Base-by-base conservation (phyloP, 2,888 invertebrate species). In the Melanchra persicariae region DNA sequence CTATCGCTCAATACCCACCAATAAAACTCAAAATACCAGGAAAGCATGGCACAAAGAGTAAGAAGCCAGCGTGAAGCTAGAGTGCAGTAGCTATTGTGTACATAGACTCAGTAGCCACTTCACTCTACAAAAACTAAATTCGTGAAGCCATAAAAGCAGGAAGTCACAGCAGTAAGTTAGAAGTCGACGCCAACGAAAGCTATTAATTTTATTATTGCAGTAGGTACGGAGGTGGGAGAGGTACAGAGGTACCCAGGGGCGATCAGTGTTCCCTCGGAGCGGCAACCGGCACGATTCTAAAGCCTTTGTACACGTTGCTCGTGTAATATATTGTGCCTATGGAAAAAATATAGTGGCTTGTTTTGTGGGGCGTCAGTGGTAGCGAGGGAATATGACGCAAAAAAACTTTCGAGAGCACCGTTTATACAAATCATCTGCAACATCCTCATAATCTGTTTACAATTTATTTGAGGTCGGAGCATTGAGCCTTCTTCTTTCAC, bases 301-400 rank as follows among this genome's bases (percentile, higher is more conserved):
- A 85, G 74, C 76, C 79, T 64, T 74, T 81, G 65, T 72, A 77
- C 64, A 73, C 67, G 73, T 65, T 69, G 82, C 65, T 58, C 65
- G 37, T 62, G 68, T 79, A 78, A 85, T 85, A 83, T 85, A 81
- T 84, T 74, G 76, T 66, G 72, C 57, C 82, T 58, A 77, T 82
- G 76, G 72, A 79, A 79, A 86, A 86, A 83, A 86, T 86, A 85
- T 84, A 80, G 84, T 75, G 37, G 74, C 70, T 65, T 26, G 55
- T 22, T 30, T 22, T 66, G 71, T 74, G 70, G 1, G 82, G 83
- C 37, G 43, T 37, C 52, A 74, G 34, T 82, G 62, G 6, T 0
- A 37, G 85, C 77, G 83, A 10, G 30, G 30, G 45, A 45, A 45
- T 45, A 1, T 15, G 40, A 5, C 40, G 4, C 15, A 40, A 15